Evolutionary conservation across 2,113 vertebrate genomes (phyloP), one percentile per base, ranked within the genome.

Genomic region (Bombycilla garrulus): DNA sequence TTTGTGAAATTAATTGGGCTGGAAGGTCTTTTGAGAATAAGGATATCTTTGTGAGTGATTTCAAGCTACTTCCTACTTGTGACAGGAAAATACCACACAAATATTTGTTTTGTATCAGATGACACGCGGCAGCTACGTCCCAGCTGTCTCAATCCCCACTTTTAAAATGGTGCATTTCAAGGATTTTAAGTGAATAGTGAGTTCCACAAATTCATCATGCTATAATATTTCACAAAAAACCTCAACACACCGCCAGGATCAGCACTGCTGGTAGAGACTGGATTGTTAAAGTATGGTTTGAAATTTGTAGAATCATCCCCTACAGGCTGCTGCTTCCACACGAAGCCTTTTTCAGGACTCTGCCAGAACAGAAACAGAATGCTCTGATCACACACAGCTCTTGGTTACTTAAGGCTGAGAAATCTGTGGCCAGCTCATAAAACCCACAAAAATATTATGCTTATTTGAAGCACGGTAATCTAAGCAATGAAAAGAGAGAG

Each of bases 1-100:
- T 88, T 82, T 77, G 66, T 87, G 73, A 65, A 90, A 94, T 70
- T 96, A 90, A 95, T 93, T 94, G 94, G 79, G 62, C 58, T 93
- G 87, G 66, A 92, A 95, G 23, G 71, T 62, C 93, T 94, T 85
- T 45, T 69, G 81, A 95, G 87, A 95, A 82, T 87, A 85, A 61
- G 21, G 73, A 8, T 61, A 76, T 67, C 73, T 92, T 51, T 73
- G 74, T 61, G 84, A 91, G 73, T 35, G 66, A 88, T 80, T 92
- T 80, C 87, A 85, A 66, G 66, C 66, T 70, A 65, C 66, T 92
- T 93, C 74, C 54, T 69, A 28, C 45, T 90, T 58, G 48, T 54
- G 62, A 57, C 3, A 92, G 66, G 70, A 85, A 92, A 89, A 91
- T 16, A 53, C 36, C 61, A 67, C 0, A 36, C 29, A 77, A 81